Evolutionary conservation across 2,113 vertebrate genomes (phyloP).

Genomic region (Mastomys natalensis): DNA sequence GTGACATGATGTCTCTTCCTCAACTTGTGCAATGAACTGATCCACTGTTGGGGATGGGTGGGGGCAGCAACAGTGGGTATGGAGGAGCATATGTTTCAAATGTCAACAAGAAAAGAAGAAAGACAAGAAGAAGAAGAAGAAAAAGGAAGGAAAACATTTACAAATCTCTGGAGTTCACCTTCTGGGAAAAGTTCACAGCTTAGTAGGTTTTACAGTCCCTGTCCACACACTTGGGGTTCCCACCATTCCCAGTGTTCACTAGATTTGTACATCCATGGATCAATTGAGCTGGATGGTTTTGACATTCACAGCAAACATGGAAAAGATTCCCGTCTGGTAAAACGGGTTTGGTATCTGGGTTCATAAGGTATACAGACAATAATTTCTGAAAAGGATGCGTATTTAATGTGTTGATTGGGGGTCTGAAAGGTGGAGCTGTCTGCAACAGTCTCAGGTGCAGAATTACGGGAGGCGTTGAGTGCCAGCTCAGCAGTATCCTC

Average conservation of each 20-base stretch:
- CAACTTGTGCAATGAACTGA: neutral
- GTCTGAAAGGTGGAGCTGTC: constrained; percentile 58
- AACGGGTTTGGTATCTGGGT: constrained; percentile 55
- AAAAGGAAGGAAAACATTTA: constrained; percentile 40
- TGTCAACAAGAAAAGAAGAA: constrained; percentile 60
- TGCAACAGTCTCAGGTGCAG: neutral
- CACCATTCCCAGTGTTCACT: neutral
- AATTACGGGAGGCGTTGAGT: constrained; percentile 26
- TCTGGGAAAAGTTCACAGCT: constrained; percentile 69
- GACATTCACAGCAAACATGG: neutral
- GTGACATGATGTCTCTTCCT: constrained; percentile 12
- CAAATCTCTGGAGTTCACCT: constrained; percentile 59
- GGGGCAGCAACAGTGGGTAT: neutral
- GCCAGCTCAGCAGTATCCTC: constrained; percentile 17
- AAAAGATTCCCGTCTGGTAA: neutral
- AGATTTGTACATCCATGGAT: constrained; percentile 48
- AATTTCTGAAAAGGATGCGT: constrained; percentile 59
- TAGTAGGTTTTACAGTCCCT: neutral
- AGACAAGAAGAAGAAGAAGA: neutral
- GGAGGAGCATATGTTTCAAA: constrained; percentile 57
- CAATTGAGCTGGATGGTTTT: neutral
- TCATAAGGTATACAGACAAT: constrained; percentile 40
- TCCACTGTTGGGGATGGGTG: neutral
- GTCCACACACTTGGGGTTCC: neutral
- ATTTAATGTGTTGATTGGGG: constrained; percentile 53